Evolutionary conservation across 2,888 invertebrate species (phyloP).

Genomic region (Chloroclysta siterata): DNA sequence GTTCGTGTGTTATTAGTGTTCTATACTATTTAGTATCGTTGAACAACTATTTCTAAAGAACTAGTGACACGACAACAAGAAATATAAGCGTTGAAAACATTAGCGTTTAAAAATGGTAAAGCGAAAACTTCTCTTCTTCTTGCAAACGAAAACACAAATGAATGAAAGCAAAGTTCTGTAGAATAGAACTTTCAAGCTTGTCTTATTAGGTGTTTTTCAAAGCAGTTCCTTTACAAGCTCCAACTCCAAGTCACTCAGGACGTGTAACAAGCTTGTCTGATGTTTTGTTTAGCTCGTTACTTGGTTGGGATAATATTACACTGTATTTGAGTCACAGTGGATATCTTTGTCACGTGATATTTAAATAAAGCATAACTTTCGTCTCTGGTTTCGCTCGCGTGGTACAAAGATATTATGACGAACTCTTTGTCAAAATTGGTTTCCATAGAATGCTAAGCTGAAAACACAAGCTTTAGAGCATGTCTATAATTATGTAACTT

Average conservation of each 20-base stretch:
- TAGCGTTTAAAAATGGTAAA: too few species aligned
- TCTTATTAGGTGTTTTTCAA: slow-evolving; percentile 8
- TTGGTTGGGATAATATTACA: slow-evolving; percentile 19
- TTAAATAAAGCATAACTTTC: slow-evolving; percentile 8
- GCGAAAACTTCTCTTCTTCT: too few species aligned
- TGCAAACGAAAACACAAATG: too few species aligned
- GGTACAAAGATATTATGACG: neutral
- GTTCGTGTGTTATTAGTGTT: too few species aligned
- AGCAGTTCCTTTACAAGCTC: slow-evolving; percentile 12
- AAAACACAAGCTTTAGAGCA: too few species aligned
- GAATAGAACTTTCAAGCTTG: slow-evolving; percentile 19
- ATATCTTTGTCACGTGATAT: slow-evolving; percentile 10
- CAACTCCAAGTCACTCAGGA: slow-evolving; percentile 20
- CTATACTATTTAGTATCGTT: too few species aligned
- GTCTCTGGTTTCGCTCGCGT: neutral
- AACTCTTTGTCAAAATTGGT: too few species aligned
- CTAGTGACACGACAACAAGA: too few species aligned
- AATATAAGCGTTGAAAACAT: too few species aligned
- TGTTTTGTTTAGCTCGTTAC: slow-evolving; percentile 22
- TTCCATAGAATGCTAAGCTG: too few species aligned
- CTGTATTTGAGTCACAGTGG: slow-evolving; percentile 17
- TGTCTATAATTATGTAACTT: too few species aligned
- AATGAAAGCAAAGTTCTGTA: slow-evolving; percentile 4
- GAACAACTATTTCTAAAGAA: too few species aligned
- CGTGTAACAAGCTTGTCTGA: slow-evolving; percentile 13